Conservation (phyloP, 2,888 invertebrate genomes). For the Apodemia zela region DNA sequence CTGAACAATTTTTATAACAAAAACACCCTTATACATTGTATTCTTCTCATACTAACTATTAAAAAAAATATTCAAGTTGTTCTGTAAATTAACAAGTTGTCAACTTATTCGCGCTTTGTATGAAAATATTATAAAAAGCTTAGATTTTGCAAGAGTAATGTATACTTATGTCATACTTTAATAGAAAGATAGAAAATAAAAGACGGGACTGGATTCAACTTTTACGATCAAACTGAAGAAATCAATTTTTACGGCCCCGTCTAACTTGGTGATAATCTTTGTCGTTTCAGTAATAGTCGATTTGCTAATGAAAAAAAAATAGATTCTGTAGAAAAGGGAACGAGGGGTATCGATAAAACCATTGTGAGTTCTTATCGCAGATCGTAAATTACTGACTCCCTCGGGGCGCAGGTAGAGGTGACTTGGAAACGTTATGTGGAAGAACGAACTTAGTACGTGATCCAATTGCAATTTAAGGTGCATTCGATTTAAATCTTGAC, state of each 20-base stretch:
- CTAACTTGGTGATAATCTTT: constrained; percentile 48
- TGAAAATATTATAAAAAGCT: too few relatives aligned
- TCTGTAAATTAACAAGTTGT: too few relatives aligned
- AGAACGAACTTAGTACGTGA: constrained; percentile 58
- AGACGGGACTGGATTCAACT: constrained; percentile 1
- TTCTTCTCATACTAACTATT: too few relatives aligned
- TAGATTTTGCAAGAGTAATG: too few relatives aligned
- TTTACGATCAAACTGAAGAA: constrained; percentile 18
- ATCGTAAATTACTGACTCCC: constrained; percentile 78
- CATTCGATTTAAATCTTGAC: constrained; percentile 51
- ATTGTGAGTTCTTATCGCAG: constrained; percentile 74
- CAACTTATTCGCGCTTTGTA: too few relatives aligned
- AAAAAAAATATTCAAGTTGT: too few relatives aligned
- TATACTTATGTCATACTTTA: not conserved
- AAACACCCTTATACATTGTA: too few relatives aligned
- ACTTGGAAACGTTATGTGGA: constrained; percentile 59
- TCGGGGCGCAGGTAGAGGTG: constrained; percentile 56
- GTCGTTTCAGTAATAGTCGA: constrained; percentile 67
- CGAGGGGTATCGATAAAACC: constrained; percentile 71
- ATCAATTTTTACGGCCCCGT: constrained; percentile 22
- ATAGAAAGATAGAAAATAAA: not conserved
- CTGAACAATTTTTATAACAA: too few relatives aligned
- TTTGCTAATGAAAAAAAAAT: constrained; percentile 66
- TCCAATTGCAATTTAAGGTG: constrained; percentile 77
- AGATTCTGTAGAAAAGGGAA: constrained; percentile 50